Evolutionary conservation across 2,888 invertebrate genomes (phyloP).

Genomic region (Brassicogethes aeneus): DNA sequence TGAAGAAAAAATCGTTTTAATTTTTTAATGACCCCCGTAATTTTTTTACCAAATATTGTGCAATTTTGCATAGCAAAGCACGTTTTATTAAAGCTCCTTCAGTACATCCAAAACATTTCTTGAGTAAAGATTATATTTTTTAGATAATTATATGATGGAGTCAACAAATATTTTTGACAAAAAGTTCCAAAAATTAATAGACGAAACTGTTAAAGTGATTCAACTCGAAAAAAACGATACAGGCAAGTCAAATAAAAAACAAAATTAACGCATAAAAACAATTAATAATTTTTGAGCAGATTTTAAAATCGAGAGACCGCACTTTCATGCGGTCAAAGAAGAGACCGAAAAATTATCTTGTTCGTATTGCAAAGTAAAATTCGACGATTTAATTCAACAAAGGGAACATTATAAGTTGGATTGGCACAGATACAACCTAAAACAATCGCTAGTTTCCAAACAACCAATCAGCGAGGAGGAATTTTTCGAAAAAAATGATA

Average conservation of each 20-base stretch:
- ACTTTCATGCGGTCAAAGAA: background rate
- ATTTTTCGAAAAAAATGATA: constrained; percentile 46
- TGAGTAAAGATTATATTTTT: background rate
- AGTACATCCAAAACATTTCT: background rate
- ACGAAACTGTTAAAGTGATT: constrained; percentile 22
- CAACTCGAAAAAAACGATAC: constrained; percentile 21
- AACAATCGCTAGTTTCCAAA: constrained; percentile 55
- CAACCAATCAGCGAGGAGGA: constrained; percentile 47
- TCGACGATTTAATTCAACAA: constrained; percentile 53
- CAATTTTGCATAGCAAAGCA: constrained; percentile 2
- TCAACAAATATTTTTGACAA: constrained; percentile 28
- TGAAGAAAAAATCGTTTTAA: background rate
- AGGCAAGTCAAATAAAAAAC: too few species aligned
- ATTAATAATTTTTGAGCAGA: too few species aligned
- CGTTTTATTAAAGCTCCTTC: background rate
- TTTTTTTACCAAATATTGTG: constrained; percentile 8
- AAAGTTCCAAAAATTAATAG: constrained; percentile 26
- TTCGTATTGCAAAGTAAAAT: constrained; percentile 46
- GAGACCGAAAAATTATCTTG: constrained; percentile 35
- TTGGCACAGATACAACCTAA: constrained; percentile 79
- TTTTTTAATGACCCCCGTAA: too few species aligned
- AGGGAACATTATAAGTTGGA: constrained; percentile 72
- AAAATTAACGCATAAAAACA: too few species aligned
- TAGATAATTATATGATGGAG: constrained; percentile 18
- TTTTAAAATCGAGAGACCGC: too few species aligned